Evolutionary conservation across 2,113 vertebrate species (phyloP), one percentile per base, ranked within the genome.

Genomic region (Actinemys pallida): DNA sequence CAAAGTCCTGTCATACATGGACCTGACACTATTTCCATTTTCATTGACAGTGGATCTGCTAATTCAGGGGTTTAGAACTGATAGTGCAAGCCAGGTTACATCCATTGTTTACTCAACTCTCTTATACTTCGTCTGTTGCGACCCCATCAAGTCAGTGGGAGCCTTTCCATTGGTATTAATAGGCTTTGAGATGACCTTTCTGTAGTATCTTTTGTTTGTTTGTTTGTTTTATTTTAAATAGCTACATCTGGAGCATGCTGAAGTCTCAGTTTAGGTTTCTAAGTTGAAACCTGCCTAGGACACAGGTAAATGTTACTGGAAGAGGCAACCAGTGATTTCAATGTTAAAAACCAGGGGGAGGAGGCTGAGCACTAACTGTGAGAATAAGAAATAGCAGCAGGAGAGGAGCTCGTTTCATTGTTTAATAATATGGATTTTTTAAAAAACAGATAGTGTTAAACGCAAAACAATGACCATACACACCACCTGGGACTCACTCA

Each of bases 241-340:
- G 6, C 31, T 65, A 65, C 31, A 35, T 17, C 17, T 59, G 54
- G 54, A 90, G 27, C 53, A 54, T 3, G 1, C 69, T 72, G 52
- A 27, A 0, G 0, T 0, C n/a, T 92, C 39, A 9, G 2, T 45
- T 12, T 85, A 8, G 76, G 24, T 59, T 69, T 89, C 45, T 85
- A 25, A 87, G 10, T 39, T 8, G 53, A 85, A 92, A 25, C 24
- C 62, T 90, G 86, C 56, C 47, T 52, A 81, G 31, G 27, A 29
- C 7, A 31, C 45, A 79, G n/a, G 50, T 59, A 92, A 87, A 84
- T 56, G 42, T 49, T 90, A 20, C n/a, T 76, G 89, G 12, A 93
- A 39, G n/a, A 25, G 35, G 19, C 52, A 42, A 56, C 12, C 35
- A 25, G 22, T 81, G 20, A 39, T 82, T 42, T 82, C 52, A 25